Percentiles rank a stretch among this genome's conserved stretches.
Evolutionary conservation across 2,888 invertebrate genomes (phyloP).

Genomic region (Philereme vetulata): DNA sequence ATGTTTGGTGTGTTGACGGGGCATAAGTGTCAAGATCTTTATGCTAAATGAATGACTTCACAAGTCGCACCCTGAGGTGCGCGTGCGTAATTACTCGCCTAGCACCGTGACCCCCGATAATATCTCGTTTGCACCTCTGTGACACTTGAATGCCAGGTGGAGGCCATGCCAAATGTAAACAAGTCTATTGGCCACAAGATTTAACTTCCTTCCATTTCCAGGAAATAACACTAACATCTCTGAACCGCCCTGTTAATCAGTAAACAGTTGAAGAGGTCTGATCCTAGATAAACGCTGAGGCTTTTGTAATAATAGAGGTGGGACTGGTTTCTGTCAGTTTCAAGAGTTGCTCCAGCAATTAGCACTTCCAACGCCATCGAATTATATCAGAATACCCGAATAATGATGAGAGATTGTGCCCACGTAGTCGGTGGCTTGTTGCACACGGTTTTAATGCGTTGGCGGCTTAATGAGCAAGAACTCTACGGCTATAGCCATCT

Average conservation of each 20-base stretch:
- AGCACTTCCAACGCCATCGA: constrained; percentile 32
- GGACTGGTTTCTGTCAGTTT: constrained; percentile 22
- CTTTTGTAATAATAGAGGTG: constrained; percentile 44
- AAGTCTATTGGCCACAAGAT: constrained; percentile 46
- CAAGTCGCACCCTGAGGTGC: constrained; percentile 35
- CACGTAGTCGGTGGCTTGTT: constrained; percentile 1
- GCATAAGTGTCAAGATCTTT: constrained; percentile 24
- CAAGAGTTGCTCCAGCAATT: constrained; percentile 39
- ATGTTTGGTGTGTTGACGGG: constrained; percentile 15
- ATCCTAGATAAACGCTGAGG: constrained; percentile 43
- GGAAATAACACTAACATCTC: constrained; percentile 63
- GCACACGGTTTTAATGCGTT: constrained; percentile 25
- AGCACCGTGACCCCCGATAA: constrained; percentile 14
- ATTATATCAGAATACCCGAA: background rate
- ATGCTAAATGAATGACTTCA: constrained; percentile 29
- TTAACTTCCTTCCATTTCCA: constrained; percentile 54
- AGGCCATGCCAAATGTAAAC: constrained; percentile 55
- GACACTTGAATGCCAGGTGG: constrained; percentile 41
- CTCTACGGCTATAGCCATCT: background rate
- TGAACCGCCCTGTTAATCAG: constrained; percentile 46
- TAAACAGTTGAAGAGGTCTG: constrained; percentile 32
- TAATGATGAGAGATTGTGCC: constrained; percentile 1
- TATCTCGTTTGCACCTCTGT: constrained; percentile 17
- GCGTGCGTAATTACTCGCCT: constrained; percentile 41
- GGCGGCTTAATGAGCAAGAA: constrained; percentile 39